A percentile compares a stretch with the other conserved stretches of the same genome.
These are phyloP conservation scores for Drosophila triauraria DNA, from an alignment of 1,140 invertebrate species.

Conservation along the genomic window DNA sequence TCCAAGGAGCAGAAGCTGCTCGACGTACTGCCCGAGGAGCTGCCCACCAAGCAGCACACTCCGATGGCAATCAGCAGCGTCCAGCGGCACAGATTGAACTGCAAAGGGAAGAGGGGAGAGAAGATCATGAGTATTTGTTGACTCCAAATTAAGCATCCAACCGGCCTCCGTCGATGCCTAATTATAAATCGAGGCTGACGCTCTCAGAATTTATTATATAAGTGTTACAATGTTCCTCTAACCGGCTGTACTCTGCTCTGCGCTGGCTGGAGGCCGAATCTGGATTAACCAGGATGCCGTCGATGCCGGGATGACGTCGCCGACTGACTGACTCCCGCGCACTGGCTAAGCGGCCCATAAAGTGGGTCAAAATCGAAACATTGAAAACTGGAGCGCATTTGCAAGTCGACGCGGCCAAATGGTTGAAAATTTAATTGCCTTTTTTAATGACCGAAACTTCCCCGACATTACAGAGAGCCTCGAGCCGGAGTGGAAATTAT, in stretches of 20 bases:
- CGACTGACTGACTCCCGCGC: constrained; percentile 2
- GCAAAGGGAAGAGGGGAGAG: constrained; percentile 20
- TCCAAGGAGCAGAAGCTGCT: constrained; percentile 70
- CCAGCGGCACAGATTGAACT: constrained; percentile 66
- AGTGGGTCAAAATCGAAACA: constrained; percentile 64
- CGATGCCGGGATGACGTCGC: constrained; percentile 27
- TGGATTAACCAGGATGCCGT: constrained; percentile 46
- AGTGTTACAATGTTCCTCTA: constrained; percentile 50
- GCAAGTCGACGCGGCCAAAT: constrained; percentile 74
- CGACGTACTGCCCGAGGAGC: constrained; percentile 36
- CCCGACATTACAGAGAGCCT: constrained; percentile 59
- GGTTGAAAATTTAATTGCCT: constrained; percentile 54
- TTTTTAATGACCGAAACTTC: constrained; percentile 77
- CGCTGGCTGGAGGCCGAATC: constrained; percentile 16
- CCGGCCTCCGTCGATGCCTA: constrained; percentile 19
- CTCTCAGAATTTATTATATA: constrained; percentile 48
- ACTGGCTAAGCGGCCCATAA: constrained; percentile 39
- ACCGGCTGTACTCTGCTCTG: constrained; percentile 44
- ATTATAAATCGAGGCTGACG: constrained; percentile 37
- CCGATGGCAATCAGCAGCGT: constrained; percentile 46
- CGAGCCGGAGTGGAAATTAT: constrained; percentile 63
- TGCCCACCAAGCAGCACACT: constrained; percentile 47
- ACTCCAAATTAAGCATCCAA: constrained; percentile 34
- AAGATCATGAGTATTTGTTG: constrained; percentile 21
- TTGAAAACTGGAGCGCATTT: constrained; percentile 75